Evolutionary conservation across 2,113 vertebrate genomes (phyloP).

Genomic region (Chrysochloris asiatica): DNA sequence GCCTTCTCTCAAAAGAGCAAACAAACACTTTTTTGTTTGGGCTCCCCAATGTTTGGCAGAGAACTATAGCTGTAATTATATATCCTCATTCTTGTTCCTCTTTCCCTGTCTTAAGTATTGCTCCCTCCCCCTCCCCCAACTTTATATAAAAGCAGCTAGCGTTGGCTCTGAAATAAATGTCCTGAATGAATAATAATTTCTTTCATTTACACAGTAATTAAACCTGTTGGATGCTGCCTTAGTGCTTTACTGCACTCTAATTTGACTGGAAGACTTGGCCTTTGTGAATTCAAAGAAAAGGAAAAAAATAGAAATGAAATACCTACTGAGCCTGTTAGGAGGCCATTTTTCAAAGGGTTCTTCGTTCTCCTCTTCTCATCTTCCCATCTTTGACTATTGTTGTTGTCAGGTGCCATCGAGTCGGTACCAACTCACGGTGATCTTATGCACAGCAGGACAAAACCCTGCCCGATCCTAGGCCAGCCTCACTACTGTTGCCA

Average conservation of each 20-base stretch:
- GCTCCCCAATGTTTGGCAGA: constrained; percentile 87
- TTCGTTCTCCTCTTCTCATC: constrained; percentile 31
- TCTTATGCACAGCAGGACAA: too few species aligned
- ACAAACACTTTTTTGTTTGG: constrained; percentile 89
- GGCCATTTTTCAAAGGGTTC: constrained; percentile 21
- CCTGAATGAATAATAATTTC: constrained; percentile 87
- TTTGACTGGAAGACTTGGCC: constrained; percentile 79
- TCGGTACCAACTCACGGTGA: too few species aligned
- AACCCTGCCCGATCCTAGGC: too few species aligned
- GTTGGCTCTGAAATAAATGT: constrained; percentile 84
- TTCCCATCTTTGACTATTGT: constrained; percentile 24
- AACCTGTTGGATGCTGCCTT: constrained; percentile 83
- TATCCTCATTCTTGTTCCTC: constrained; percentile 70
- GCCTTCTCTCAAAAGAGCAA: constrained; percentile 81
- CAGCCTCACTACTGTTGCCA: too few species aligned
- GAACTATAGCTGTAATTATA: constrained; percentile 84
- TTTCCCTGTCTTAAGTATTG: constrained; percentile 33
- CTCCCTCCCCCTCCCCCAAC: not conserved
- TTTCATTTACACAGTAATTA: constrained; percentile 88
- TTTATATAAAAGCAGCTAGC: constrained; percentile 80
- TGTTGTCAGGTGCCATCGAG: too few species aligned
- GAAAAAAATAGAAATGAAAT: constrained; percentile 71
- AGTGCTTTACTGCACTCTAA: constrained; percentile 81
- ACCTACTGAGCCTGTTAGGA: constrained; percentile 65
- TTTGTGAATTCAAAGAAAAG: constrained; percentile 78